Evolutionary conservation across 1,140 invertebrate species (phyloP).

Genomic region (Drosophila grimshawi): DNA sequence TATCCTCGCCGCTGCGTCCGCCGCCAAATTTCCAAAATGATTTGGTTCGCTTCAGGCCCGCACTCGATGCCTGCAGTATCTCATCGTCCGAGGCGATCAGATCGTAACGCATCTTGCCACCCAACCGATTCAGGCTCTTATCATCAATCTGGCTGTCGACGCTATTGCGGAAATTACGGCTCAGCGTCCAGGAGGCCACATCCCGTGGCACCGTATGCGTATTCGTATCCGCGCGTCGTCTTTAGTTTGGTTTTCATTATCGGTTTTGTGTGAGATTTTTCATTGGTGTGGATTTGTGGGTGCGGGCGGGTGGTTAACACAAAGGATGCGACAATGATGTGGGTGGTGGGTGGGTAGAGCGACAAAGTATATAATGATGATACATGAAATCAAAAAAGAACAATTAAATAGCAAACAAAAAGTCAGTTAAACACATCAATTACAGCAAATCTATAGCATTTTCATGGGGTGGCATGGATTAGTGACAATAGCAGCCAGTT

Average conservation of each 20-base stretch:
- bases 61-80: slow-evolving; percentile 77
- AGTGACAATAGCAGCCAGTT: slow-evolving; percentile 27
- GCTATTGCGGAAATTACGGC: slow-evolving; percentile 79
- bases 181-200: slow-evolving; percentile 79
- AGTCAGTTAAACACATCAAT: slow-evolving; percentile 49
- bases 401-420: slow-evolving; percentile 44
- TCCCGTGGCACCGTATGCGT: slow-evolving; percentile 73
- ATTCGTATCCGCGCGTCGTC: slow-evolving; percentile 78
- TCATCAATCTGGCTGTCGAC: slow-evolving; percentile 81
- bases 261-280: slow-evolving; percentile 15
- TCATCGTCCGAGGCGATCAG: slow-evolving; percentile 84
- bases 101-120: slow-evolving; percentile 84
- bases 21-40: slow-evolving; percentile 93
- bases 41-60: slow-evolving; percentile 90
- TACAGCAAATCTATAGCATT: neutral
- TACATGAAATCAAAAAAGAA: slow-evolving; percentile 75
- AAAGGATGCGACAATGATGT: slow-evolving; percentile 59
- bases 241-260: slow-evolving; percentile 27
- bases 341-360: slow-evolving; percentile 16
- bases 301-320: slow-evolving; percentile 60
- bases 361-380: slow-evolving; percentile 57
- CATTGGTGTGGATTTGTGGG: slow-evolving; percentile 18
- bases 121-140: slow-evolving; percentile 67
- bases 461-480: neutral
- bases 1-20: slow-evolving; percentile 86